Base-by-base conservation (phyloP, 2,113 vertebrate genomes). In the Neoarius graeffei region DNA sequence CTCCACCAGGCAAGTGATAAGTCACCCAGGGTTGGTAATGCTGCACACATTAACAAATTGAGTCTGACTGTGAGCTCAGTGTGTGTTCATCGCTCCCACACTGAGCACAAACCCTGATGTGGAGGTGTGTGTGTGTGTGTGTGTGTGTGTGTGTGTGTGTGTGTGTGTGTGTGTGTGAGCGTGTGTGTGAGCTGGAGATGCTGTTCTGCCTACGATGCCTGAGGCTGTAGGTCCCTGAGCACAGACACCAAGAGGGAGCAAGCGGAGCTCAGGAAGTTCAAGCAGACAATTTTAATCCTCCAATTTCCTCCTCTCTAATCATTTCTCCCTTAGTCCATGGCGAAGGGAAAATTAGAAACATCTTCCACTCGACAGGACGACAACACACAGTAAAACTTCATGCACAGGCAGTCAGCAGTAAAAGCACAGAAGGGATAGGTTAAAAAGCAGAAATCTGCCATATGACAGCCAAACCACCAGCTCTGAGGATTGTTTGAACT, bases 251-350 rank as follows among this genome's bases (percentile, higher is more conserved):
- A 87, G 89, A 91, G 74, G 87, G 90, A 93, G 91, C 91, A 91
- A 86, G 84, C 83, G 11, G 81, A 69, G 91, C 94, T 95, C 95
- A 97, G 98, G 98, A 98, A 98, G 97, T 98, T 97, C 96, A 96
- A 97, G 96, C 97, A 99, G 98, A 99, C 98, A 96, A 95, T 96
- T 93, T 97, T 98, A 99, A 99, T 98, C 98, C 96, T 95, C 96
- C 96, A 97, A 99, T 99, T 99, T 99, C 98, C 98, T 98, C 96
- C 95, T 95, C 96, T 97, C 96, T 98, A 98, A 99, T 99, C 98
- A 99, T 96, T 96, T 97, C 96, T 96, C 93, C 95, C 87, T 94
- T 94, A 95, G 93, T 95, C 96, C 96, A 95, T 91, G 93, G 94
- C 92, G 30, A 80, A 84, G 86, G 96, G 94, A 95, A 98, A 98